A percentile compares a stretch with the other conserved stretches of the same genome.
Conservation (phyloP, 2,888 invertebrate species). For the Agriopis aurantiaria region DNA sequence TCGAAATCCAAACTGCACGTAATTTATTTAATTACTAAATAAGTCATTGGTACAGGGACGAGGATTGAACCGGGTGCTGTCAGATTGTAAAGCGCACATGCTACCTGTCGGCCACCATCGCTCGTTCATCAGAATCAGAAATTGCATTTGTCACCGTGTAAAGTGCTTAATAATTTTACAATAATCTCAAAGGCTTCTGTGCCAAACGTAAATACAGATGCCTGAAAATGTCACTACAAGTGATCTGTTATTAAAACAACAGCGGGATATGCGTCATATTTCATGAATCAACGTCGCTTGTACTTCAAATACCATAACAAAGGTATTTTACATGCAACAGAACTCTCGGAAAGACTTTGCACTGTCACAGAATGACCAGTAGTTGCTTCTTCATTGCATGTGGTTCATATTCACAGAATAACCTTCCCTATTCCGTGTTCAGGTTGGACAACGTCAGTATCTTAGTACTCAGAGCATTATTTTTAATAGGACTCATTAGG, state of each 20-base stretch:
- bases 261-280: constrained; percentile 21
- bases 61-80: too few species aligned
- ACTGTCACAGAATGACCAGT: neutral
- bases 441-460: too few species aligned
- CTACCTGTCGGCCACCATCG: too few species aligned
- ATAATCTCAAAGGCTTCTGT: neutral
- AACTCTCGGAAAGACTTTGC: neutral
- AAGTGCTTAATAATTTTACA: neutral
- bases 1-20: too few species aligned
- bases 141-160: neutral
- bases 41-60: too few species aligned
- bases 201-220: neutral
- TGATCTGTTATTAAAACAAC: constrained; percentile 27
- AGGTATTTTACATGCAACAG: neutral
- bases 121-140: too few species aligned
- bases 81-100: too few species aligned
- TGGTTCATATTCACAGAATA: too few species aligned
- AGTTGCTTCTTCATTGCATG: neutral
- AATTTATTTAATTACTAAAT: too few species aligned
- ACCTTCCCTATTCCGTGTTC: too few species aligned
- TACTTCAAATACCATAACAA: constrained; percentile 21
- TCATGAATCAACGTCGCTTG: constrained; percentile 13
- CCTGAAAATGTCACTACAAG: constrained; percentile 11
- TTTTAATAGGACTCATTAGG: too few species aligned
- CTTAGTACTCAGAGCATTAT: too few species aligned